Percentiles rank a stretch among this genome's conserved stretches.
These are phyloP conservation scores for Rhynchophorus ferrugineus DNA, from an alignment of 1,140 invertebrate species.

Conservation along the genomic window DNA sequence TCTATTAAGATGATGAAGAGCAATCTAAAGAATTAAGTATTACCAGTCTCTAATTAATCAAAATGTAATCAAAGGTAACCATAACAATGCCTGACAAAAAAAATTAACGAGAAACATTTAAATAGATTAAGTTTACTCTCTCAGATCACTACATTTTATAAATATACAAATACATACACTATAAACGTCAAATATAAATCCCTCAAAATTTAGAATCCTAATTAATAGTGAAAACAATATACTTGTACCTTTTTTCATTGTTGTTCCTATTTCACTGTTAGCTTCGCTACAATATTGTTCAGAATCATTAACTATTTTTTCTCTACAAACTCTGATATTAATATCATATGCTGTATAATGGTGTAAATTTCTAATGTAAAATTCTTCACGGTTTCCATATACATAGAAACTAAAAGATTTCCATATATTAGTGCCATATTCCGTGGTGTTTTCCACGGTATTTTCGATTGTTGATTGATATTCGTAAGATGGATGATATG, in stretches of 20 bases:
- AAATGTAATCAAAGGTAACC: too few relatives aligned
- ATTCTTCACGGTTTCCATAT: constrained; percentile 31
- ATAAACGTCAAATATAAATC: too few relatives aligned
- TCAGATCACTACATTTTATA: too few relatives aligned
- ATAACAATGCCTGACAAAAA: too few relatives aligned
- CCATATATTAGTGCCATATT: constrained; percentile 21
- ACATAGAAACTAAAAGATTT: constrained; percentile 27
- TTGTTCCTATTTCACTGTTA: constrained; percentile 35
- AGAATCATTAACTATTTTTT: constrained; percentile 41
- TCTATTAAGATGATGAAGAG: too few relatives aligned
- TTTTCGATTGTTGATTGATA: constrained; percentile 8
- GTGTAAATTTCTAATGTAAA: constrained; percentile 54
- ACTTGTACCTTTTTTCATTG: constrained; percentile 32
- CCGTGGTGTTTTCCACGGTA: constrained; percentile 22
- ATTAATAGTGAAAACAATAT: too few relatives aligned
- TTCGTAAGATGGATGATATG: neutral
- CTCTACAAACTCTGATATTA: constrained; percentile 62
- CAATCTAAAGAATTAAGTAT: too few relatives aligned
- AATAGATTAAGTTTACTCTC: too few relatives aligned
- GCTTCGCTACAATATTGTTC: constrained; percentile 40
- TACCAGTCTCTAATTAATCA: too few relatives aligned
- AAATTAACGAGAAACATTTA: too few relatives aligned
- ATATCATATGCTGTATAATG: constrained; percentile 70
- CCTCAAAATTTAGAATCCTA: too few relatives aligned
- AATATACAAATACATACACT: too few relatives aligned